Evolutionary conservation across 2,888 invertebrate species (phyloP), one percentile per base, ranked within the genome.

Genomic region (Epirrhoe alternata): DNA sequence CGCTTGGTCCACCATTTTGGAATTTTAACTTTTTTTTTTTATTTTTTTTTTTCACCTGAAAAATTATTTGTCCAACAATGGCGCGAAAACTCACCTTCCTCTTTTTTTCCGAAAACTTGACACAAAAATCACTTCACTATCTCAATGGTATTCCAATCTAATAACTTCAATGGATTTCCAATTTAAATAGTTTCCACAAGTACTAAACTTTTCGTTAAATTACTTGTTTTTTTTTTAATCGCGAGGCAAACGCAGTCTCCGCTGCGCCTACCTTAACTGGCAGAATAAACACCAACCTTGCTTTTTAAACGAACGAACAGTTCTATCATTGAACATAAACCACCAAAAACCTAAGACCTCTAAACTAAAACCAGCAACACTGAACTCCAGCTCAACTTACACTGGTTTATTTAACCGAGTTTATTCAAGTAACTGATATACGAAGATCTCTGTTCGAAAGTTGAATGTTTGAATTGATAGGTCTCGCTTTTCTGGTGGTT

Each of bases 231-330:
- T 77, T 74, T 80, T 74, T 75, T 60, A 68, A 57, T 61, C 72
- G 61, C 74, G 59, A 53, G 74, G 85, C 86, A 85, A 85, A 84
- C 86, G 84, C 86, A 75, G 75, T 77, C 60, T 14, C 5, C 68
- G 73, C 80, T 81, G 88, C 86, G 86, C 72, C 82, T 83, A 84
- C 82, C 66, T 51, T 70, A 63, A 89, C 89, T 88, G 85, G 74
- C 55, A 63, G 66, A 45, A 50, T 35, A 56, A 56, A 35, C 8
- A 12, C 0, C 81, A 85, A 77, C 84, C 87, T 86, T 85, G 83
- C 83, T 74, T 75, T n/a, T 78, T 83, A 72, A 70, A 72, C 67
- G 35, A 64, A 66, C 66, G 61, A 60, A 70, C 64, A 52, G 12
- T 70, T 77, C 72, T 75, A 72, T 71, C 75, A 75, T 74, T 76